Evolutionary conservation across 2,797 vertebrate species (phyloP).

Genomic region (Rhabdomys pumilio): DNA sequence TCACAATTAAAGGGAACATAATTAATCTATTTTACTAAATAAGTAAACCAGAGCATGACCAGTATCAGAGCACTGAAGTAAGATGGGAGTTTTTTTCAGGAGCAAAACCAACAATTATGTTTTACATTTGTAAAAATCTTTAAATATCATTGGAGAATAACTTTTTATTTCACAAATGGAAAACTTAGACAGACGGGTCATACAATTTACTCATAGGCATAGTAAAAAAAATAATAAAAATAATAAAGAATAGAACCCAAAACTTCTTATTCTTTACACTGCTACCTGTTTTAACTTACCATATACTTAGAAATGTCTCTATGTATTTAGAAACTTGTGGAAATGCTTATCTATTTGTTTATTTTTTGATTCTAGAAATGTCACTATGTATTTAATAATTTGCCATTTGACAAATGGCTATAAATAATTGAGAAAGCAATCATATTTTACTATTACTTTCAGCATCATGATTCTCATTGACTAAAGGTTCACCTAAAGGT

Average conservation of each 20-base stretch:
- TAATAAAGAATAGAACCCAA: not conserved
- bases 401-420: not conserved
- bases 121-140: not conserved
- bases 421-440: not conserved
- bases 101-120: not conserved
- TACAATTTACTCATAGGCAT: not conserved
- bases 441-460: slow-evolving; percentile 64
- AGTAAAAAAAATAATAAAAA: not conserved
- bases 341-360: too few species aligned
- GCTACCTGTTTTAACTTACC: not conserved
- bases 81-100: slow-evolving; percentile 6
- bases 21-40: slow-evolving; percentile 84
- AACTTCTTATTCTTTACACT: not conserved
- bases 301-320: not conserved
- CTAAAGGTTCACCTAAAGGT: not conserved
- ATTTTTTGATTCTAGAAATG: not conserved
- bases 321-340: not conserved
- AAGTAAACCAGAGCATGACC: slow-evolving; percentile 64
- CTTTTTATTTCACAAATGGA: not conserved
- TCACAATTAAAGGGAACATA: slow-evolving; percentile 76
- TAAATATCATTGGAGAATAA: not conserved
- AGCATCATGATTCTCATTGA: slow-evolving; percentile 58
- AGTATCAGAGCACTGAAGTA: slow-evolving; percentile 19
- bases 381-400: not conserved
- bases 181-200: not conserved